Conservation (phyloP, 1,140 invertebrate species). For the Procambarus clarkii region DNA sequence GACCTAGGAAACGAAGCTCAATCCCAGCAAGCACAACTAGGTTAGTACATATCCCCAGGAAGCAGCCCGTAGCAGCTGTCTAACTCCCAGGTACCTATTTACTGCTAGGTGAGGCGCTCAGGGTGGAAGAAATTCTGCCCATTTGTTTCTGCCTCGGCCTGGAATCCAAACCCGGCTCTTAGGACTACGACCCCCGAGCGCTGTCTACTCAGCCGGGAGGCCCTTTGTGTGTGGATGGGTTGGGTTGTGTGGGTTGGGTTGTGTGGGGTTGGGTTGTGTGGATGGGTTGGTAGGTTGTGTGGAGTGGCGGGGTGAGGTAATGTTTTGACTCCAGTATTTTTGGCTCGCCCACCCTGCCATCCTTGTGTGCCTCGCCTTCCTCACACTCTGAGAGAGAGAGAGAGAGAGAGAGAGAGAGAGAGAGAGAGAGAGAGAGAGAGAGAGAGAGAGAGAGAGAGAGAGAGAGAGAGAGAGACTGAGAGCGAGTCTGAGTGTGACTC, state of each 20-base stretch:
- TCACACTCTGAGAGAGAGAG: not conserved
- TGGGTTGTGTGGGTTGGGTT: not conserved
- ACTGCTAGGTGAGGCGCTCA: no score
- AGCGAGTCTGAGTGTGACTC: not conserved
- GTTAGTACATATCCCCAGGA: no score
- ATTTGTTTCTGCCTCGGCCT: no score
- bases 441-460: slow-evolving; percentile 15
- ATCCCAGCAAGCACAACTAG: no score
- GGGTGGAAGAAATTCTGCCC: no score
- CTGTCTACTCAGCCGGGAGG: no score
- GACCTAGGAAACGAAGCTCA: no score
- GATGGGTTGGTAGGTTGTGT: not conserved
- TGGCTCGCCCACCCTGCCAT: not conserved
- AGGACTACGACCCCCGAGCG: no score
- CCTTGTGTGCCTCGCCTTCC: not conserved
- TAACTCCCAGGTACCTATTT: no score
- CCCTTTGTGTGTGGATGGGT: no score
- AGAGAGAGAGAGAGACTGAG: not conserved
- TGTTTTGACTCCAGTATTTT: not conserved
- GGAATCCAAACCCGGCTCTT: no score
- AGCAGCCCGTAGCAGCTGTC: no score
- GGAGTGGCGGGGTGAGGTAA: not conserved
- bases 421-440: slow-evolving; percentile 15
- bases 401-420: slow-evolving; percentile 13
- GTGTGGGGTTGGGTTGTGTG: not conserved